Percentiles rank a stretch among this genome's conserved stretches.
Evolutionary conservation across 2,113 vertebrate species (phyloP).

Genomic region (Formicarius rufipectus): DNA sequence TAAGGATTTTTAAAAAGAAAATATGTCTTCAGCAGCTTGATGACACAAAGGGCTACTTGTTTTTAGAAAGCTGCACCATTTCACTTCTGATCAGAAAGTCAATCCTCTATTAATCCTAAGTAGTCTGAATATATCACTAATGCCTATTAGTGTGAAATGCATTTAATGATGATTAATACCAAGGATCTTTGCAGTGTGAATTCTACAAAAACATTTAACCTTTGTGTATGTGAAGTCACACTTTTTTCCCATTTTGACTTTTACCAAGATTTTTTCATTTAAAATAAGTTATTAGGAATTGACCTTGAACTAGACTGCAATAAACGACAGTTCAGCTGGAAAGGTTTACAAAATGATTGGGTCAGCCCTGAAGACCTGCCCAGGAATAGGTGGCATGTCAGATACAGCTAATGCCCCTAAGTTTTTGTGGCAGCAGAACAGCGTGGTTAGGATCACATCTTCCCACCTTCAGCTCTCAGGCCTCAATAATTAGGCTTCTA

Average conservation of each 20-base stretch:
- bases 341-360: background rate
- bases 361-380: background rate
- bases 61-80: background rate
- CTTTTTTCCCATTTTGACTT: background rate
- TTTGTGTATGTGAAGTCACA: background rate
- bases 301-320: background rate
- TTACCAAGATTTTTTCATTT: background rate
- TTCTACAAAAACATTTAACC: background rate
- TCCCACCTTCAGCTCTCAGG: background rate
- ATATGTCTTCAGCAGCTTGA: background rate
- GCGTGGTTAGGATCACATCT: background rate
- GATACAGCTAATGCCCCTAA: background rate
- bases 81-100: background rate
- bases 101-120: background rate
- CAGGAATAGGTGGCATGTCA: background rate
- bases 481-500: background rate
- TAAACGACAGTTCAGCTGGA: background rate
- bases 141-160: background rate
- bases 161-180: background rate
- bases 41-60: background rate
- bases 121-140: background rate
- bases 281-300: background rate
- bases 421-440: background rate
- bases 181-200: background rate
- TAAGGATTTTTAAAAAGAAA: background rate